Percentiles rank a stretch among this genome's conserved stretches.
Evolutionary conservation across 1,140 invertebrate genomes (phyloP).

Genomic region (Ceratosolen fusciceps): DNA sequence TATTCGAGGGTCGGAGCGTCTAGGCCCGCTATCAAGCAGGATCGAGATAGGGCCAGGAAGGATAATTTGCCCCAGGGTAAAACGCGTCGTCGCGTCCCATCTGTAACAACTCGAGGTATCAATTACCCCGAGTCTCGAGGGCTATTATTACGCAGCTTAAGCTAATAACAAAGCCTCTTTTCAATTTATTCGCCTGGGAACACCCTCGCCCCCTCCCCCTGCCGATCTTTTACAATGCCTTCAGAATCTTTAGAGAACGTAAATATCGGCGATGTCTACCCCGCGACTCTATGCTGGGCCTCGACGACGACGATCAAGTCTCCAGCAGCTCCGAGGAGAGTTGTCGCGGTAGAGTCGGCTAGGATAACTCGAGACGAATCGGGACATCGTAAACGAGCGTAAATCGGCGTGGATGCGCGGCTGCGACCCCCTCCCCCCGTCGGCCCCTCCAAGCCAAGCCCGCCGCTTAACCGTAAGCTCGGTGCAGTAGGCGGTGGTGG

Average conservation of each 20-base stretch:
- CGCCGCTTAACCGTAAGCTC: too few relatives aligned
- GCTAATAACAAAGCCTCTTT: not conserved
- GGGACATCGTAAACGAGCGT: conserved; percentile 21
- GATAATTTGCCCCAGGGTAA: not conserved
- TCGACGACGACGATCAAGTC: too few relatives aligned
- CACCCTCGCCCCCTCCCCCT: too few relatives aligned
- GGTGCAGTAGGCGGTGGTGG: too few relatives aligned
- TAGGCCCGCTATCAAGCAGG: not conserved
- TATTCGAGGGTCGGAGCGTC: not conserved
- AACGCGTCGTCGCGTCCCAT: not conserved
- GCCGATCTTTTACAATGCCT: too few relatives aligned
- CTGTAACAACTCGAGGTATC: not conserved
- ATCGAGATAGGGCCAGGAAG: not conserved
- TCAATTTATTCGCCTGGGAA: not conserved
- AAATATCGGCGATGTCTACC: not conserved
- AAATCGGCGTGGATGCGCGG: conserved; percentile 37
- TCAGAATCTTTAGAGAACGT: not conserved
- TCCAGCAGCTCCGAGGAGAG: conserved; percentile 20
- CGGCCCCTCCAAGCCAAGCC: too few relatives aligned
- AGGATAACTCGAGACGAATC: conserved; percentile 19
- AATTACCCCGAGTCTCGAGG: not conserved
- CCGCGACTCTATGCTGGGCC: not conserved
- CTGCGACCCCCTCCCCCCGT: not conserved
- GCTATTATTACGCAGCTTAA: too few relatives aligned
- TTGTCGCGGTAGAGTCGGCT: not conserved